Evolutionary conservation across 2,797 vertebrate species (phyloP), one percentile per base, ranked within the genome.

Genomic region (Cryptoblepharus egeriae): DNA sequence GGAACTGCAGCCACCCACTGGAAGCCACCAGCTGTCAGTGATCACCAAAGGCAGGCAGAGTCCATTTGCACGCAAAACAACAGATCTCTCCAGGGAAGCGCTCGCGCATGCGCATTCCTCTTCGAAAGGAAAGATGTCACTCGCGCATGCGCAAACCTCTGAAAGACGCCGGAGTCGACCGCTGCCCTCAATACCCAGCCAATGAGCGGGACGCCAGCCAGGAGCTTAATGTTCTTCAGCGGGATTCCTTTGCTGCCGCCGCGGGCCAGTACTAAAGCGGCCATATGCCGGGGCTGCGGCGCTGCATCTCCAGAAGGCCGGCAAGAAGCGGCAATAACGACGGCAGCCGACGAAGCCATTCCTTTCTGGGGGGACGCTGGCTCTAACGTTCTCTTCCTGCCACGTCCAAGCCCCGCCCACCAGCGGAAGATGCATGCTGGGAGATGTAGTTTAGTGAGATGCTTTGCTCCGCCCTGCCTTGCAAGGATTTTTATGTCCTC

Each of bases 161-260:
- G 90, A 76, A 99, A 99, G 81, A 94, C 75, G 0, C 85, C 86
- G 0, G 97, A 92, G 88, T 99, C 97, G 28, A 87, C 1, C 0
- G 97, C 97, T 0, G 97, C 97, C 45, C 98, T 93, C 85, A 99
- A 92, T 16, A 98, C 98, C 98, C 98, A 99, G 18, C 96, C 97
- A 20, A 99, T 92, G 26, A 99, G 97, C 2, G 98, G 98, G 0
- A 97, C 94, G 0, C 98, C 98, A 0, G 97, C 97, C 68, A 99
- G 84, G 84, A 83, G 93, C 87, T 97, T 98, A 85, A 99, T 98
- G 94, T 99, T 99, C 87, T 99, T 99, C 88, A 98, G 94, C 0
- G 96, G 97, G 82, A 99, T 99, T 0, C 98, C 98, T 89, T 99
- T 99, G 79, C 98, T 99, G 20, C 98, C 98, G 0, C 98, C 98